phyloP scores from a whole-genome alignment of 2,888 invertebrate genomes.

The Selenia dentaria region DNA sequence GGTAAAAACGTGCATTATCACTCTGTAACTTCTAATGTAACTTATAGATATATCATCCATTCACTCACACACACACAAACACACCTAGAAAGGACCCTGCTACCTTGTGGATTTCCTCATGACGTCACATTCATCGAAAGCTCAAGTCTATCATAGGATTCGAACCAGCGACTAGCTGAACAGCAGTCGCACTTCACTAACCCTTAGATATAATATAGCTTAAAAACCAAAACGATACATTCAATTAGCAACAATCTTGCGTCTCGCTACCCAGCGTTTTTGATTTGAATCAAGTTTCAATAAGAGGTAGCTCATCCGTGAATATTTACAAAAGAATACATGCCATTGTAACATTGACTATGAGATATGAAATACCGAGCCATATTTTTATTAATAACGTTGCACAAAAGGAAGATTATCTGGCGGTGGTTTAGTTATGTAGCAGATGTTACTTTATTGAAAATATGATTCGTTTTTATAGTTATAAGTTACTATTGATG shows the following conservation, averaged over 20 bases:
- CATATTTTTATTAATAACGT: constrained; percentile 83
- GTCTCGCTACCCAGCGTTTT: constrained; percentile 32
- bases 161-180: too few relatives aligned
- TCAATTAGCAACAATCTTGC: constrained; percentile 1
- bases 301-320: constrained; percentile 70
- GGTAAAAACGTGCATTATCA: too few relatives aligned
- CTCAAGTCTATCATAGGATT: too few relatives aligned
- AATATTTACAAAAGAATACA: constrained; percentile 67
- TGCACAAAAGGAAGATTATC: constrained; percentile 80
- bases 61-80: too few relatives aligned
- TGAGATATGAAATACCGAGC: constrained; percentile 71
- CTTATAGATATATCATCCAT: too few relatives aligned
- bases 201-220: too few relatives aligned
- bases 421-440: constrained; percentile 59
- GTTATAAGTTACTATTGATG: too few relatives aligned
- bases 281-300: constrained; percentile 58
- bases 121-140: too few relatives aligned
- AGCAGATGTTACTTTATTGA: constrained; percentile 67
- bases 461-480: constrained; percentile 26
- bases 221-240: constrained; percentile 5
- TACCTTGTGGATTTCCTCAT: too few relatives aligned
- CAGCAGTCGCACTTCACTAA: too few relatives aligned
- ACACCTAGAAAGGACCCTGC: too few relatives aligned
- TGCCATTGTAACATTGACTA: constrained; percentile 72
- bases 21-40: too few relatives aligned